Base-by-base conservation (phyloP, 30 jellyfish, hydroid and myxozoan species). In the Nemopilema nomurai region DNA sequence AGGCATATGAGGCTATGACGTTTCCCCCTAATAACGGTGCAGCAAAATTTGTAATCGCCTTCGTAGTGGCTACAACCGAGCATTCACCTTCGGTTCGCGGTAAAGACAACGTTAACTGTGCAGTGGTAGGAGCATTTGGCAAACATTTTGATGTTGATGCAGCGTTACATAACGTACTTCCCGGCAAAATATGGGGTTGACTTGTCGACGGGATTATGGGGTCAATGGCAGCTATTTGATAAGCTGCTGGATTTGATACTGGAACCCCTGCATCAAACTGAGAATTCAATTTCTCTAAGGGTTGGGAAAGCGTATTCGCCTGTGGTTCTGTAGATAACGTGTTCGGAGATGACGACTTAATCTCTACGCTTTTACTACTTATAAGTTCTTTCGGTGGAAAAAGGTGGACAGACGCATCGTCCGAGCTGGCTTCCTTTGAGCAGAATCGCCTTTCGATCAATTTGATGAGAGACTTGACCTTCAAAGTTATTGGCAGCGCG, bases 401-500 rank as follows among this genome's bases (percentile, higher is more conserved):
- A 24, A 87, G 30, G 22, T 57, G 53, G n/a, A 87, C 28, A 16
- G 27, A 50, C 4, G 49, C 31, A 20, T 71, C 49, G 4, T 85
- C 91, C 3, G 87, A 65, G 69, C 50, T 20, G 20, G 53, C 53
- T 8, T 26, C 87, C 20, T 57, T 81, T 72, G 26, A 49, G 28
- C 49, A 32, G 21, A 84, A 73, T 17, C 90, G 76, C 76, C 77
- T 51, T 22, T 63, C 88, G 27, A 88, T 52, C 7, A 91, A 82
- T 51, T 88, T 77, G 30, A 92, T 66, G 16, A 82, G 67, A 21
- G 90, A 84, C 19, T 76, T 78, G 68, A 92, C 71, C 32, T 88
- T 76, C 63, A 76, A 69, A 7, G 90, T 68, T 26, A 96, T 33
- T 49, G 92, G 91, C 57, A 92, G 72, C 29, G 81, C 83, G n/a